phyloP scores from a whole-genome alignment of 2,113 vertebrate species.

The Hystrix cristata region DNA sequence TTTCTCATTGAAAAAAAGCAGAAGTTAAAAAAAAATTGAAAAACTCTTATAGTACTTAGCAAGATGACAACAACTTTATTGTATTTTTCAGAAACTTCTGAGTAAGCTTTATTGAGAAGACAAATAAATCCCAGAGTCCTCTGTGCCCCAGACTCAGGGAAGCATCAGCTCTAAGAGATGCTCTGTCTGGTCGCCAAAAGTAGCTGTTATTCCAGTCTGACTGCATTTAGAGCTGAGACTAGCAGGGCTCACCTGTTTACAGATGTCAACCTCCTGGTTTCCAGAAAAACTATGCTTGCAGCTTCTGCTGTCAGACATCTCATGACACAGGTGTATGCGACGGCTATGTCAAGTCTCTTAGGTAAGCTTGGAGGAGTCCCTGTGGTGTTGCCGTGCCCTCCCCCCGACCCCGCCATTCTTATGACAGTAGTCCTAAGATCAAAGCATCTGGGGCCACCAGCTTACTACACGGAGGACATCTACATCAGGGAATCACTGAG shows the following conservation, averaged over 20 bases:
- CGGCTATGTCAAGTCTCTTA: background rate
- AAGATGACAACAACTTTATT: background rate
- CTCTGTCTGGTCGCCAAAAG: background rate
- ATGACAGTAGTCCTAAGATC: background rate
- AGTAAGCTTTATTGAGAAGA: background rate
- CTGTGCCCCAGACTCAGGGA: background rate
- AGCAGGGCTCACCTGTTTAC: background rate
- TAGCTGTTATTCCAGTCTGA: background rate
- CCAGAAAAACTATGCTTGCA: background rate
- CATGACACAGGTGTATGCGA: background rate
- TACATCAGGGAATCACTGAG: background rate
- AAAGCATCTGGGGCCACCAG: background rate
- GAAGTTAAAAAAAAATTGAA: constrained; percentile 15
- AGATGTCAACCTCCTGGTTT: background rate
- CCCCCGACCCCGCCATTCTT: background rate
- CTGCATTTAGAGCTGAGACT: background rate
- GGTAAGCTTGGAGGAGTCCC: background rate
- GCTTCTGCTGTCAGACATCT: background rate
- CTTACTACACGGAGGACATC: background rate
- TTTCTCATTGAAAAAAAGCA: constrained; percentile 67
- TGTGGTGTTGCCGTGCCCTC: background rate
- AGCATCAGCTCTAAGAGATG: background rate
- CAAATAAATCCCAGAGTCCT: constrained; percentile 39
- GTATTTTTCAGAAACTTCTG: constrained; percentile 52
- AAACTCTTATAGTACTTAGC: constrained; percentile 52